Base-by-base conservation (phyloP, 2,888 invertebrate genomes). In the Panorpa germanica region DNA sequence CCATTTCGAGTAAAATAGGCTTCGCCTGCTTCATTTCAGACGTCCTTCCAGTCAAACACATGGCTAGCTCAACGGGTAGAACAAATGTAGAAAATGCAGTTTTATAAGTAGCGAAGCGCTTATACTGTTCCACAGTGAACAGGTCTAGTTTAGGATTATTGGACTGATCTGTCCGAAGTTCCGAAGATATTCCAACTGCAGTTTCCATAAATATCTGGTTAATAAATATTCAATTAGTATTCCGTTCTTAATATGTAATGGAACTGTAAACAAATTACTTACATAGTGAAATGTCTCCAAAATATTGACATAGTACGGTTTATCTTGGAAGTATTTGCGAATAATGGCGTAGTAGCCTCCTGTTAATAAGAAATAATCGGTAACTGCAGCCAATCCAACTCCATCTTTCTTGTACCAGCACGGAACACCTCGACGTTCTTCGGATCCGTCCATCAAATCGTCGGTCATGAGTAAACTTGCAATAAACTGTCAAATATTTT, bases 71-170 rank as follows among this genome's bases (percentile, higher is more conserved):
- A 15, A 95, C 73, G 2, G 98, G 96, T 49, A 93, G 65, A 52
- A 85, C 80, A 59, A 91, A 93, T 0, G 91, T 76, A 55, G 96
- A 95, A 55, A 82, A 88, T 0, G 85, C 75, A 4, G 88, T 88
- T 58, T 91, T 93, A 53, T 86, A 88, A 43, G 82, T 81, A 4
- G 82, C 81, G 43, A 95, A 86, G 0, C 77, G 61, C 46, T 74
- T 72, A 50, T 91, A 93, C 43, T 75, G 70, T 34, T 81, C 80
- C 76, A 82, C 78, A 2, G 83, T 85, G 53, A 80, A 82, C 25
- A 64, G 59, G 16, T 67, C 59, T 34, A 81, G 57, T 36, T 64
- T 64, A 6, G 64, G 64, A 39, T 63, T 64, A 7, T n/a, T n/a
- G n/a, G n/a, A n/a, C n/a, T n/a, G n/a, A n/a, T 65, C 55, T 35